These are phyloP conservation scores for Rhinopomastus cyanomelas DNA, from an alignment of 2,113 vertebrate species.

Conservation along the genomic window DNA sequence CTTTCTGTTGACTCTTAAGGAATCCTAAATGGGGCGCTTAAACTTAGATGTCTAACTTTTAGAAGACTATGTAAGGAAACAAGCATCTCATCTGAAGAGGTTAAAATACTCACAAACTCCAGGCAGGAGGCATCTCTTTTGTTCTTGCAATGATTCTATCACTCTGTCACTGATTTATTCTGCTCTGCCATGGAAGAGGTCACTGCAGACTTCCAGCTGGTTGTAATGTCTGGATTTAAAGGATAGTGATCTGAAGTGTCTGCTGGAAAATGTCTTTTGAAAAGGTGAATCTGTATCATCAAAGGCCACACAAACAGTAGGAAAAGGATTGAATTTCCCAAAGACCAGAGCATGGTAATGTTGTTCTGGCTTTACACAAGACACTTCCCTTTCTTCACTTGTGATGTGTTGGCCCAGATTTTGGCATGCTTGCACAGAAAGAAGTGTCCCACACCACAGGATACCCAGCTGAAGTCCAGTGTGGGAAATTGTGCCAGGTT, in stretches of 20 bases:
- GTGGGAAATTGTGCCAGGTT: not conserved
- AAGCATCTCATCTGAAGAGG: not conserved
- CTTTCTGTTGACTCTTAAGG: not conserved
- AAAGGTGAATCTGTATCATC: slow-evolving; percentile 6
- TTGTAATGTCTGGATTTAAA: slow-evolving; percentile 52
- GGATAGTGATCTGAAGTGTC: not conserved
- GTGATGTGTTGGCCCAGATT: not conserved
- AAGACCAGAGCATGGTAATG: not conserved
- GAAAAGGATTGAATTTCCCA: slow-evolving; percentile 2
- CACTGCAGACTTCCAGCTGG: slow-evolving; percentile 39
- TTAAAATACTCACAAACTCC: not conserved
- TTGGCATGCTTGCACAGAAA: rapidly evolving
- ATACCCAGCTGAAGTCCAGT: not conserved
- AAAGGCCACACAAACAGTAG: slow-evolving; percentile 29
- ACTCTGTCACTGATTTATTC: slow-evolving; percentile 39
- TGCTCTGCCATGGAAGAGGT: slow-evolving; percentile 19
- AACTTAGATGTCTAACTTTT: not conserved
- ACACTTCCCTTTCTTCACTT: not conserved
- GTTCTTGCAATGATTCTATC: slow-evolving; percentile 6
- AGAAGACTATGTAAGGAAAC: not conserved
- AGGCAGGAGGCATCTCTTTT: not conserved
- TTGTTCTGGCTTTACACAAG: not conserved
- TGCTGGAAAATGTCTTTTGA: not conserved
- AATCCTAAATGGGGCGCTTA: not conserved
- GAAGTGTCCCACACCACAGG: rapidly evolving